Conservation (phyloP, 1,140 invertebrate genomes). For the Brevipalpus yothersi region DNA sequence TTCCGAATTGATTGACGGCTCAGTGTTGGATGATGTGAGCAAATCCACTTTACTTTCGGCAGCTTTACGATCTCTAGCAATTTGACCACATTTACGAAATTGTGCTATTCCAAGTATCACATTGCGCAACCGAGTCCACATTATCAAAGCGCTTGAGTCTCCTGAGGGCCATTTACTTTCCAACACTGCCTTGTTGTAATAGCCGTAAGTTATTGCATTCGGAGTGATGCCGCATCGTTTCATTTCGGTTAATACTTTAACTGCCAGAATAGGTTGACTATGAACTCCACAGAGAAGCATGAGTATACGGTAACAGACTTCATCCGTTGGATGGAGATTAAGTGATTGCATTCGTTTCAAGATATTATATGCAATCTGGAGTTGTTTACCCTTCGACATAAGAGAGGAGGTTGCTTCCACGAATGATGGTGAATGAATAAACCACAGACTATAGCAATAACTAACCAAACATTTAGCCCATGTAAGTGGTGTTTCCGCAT, state of each 20-base stretch:
- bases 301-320: conserved; percentile 91
- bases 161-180: conserved; percentile 83
- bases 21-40: no score
- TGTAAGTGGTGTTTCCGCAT: conserved; percentile 38
- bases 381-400: conserved; percentile 34
- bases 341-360: conserved; percentile 56
- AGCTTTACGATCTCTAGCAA: background rate
- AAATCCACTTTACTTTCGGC: background rate
- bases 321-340: conserved; percentile 57
- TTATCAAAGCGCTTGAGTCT: conserved; percentile 45
- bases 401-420: conserved; percentile 21
- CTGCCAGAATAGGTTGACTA: conserved; percentile 72
- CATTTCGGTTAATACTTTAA: conserved; percentile 84
- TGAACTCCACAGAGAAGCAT: conserved; percentile 94
- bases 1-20: no score
- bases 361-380: conserved; percentile 61
- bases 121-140: conserved; percentile 83
- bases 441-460: conserved; percentile 64
- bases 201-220: conserved; percentile 93
- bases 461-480: conserved; percentile 52
- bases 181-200: conserved; percentile 51
- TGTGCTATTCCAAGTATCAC: conserved; percentile 70
- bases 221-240: conserved; percentile 75
- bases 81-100: conserved; percentile 14
- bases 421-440: conserved; percentile 67